These are phyloP conservation scores for Myocastor coypus DNA, from an alignment of 2,113 vertebrate species.

Conservation along the genomic window DNA sequence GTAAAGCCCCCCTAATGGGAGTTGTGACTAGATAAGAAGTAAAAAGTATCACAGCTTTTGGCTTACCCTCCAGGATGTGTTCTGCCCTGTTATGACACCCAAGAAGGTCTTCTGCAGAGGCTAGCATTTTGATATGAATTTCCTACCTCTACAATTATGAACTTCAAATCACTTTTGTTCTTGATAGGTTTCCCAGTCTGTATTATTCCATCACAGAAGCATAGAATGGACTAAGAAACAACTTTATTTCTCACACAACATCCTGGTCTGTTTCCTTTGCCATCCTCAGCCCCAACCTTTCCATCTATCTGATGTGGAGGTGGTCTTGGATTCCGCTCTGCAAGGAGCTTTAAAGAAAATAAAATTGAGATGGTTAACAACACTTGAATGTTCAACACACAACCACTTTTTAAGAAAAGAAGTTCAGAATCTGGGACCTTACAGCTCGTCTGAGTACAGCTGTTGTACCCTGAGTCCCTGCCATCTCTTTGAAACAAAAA, in stretches of 20 bases:
- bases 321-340: constrained; percentile 68
- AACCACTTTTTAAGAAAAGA: constrained; percentile 66
- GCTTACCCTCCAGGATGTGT: background rate
- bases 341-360: constrained; percentile 59
- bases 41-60: background rate
- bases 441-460: constrained; percentile 69
- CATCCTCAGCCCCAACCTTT: background rate
- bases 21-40: background rate
- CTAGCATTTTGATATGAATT: background rate
- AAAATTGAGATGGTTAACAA: constrained; percentile 64
- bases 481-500: constrained; percentile 83
- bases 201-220: background rate
- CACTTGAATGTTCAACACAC: constrained; percentile 70
- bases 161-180: background rate
- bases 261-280: background rate
- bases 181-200: background rate
- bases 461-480: constrained; percentile 65
- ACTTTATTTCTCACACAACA: background rate
- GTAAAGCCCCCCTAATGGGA: background rate
- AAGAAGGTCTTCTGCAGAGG: background rate
- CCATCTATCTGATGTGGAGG: constrained; percentile 50
- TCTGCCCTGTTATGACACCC: background rate
- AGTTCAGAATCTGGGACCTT: constrained; percentile 67
- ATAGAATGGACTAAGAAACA: background rate
- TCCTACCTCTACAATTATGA: too few species aligned